These are phyloP conservation scores for Boulengeromyrus knoepffleri DNA, from an alignment of 2,113 vertebrate genomes.

Conservation along the genomic window DNA sequence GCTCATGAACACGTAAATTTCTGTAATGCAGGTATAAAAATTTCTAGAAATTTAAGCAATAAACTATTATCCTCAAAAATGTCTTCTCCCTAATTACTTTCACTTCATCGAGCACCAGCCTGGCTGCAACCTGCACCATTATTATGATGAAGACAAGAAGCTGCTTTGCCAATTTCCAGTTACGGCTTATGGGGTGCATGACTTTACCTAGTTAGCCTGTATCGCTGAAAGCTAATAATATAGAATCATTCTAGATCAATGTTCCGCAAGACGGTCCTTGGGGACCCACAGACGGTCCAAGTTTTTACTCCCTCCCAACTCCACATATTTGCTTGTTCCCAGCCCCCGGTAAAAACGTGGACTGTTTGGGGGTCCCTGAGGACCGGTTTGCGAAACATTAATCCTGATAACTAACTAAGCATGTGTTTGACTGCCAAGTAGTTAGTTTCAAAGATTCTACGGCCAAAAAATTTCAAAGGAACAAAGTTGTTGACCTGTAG, in stretches of 20 bases:
- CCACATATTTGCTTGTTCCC: neutral
- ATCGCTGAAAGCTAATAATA: neutral
- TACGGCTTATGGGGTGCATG: neutral
- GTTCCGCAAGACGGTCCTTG: neutral
- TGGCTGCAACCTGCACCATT: neutral
- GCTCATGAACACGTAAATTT: neutral
- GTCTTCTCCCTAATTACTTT: neutral
- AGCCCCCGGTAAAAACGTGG: neutral
- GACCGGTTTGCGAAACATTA: neutral
- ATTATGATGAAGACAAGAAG: slow-evolving; percentile 4
- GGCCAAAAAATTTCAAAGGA: neutral
- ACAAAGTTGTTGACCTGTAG: neutral
- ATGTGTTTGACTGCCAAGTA: neutral
- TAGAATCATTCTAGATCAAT: neutral
- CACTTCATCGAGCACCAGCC: neutral
- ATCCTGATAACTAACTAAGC: neutral
- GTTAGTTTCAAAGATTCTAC: neutral
- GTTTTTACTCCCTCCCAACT: neutral
- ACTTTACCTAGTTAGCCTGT: neutral
- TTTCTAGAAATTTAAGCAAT: neutral
- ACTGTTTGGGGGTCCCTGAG: neutral
- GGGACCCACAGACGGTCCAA: neutral
- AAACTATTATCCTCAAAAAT: neutral
- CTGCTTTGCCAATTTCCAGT: neutral
- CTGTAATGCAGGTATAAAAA: neutral